Evolutionary conservation across 2,888 invertebrate genomes (phyloP), one percentile per base, ranked within the genome.

Genomic region (Kuschelorhynchus macadamiae): DNA sequence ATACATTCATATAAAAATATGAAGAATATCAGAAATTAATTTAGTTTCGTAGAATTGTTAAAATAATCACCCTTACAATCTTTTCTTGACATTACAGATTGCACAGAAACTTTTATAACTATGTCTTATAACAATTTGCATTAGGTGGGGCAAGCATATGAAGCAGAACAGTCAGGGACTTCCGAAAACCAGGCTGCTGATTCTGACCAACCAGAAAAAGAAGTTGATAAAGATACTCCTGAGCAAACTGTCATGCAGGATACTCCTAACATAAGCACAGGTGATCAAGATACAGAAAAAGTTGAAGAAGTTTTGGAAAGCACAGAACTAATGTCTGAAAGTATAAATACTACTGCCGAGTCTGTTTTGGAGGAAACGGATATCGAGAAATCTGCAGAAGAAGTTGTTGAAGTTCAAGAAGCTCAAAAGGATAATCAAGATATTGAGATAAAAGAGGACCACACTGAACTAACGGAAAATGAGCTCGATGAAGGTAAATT

Each of bases 401-500:
- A 17, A 12, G 14, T 20, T 30, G 20, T 18, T 32, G 33, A 18
- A 36, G 11, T 3, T 17, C n/a, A 18, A 7, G 39, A 47, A 46
- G 33, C 3, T 16, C 36, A 33, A 8, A 16, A 25, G 21, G 11
- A 33, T 57, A 46, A 12, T 46, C 2, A 12, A 18, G 12, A 36
- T 2, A n/a, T 12, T 46, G 20, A 46, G 25, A 25, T 25, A 7
- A 25, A 25, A 25, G 25, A 25, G 7, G 25, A 25, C 3, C 25
- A 41, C 20, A 4, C 20, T 30, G 12, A 49, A 32, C 5, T 3
- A 7, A 14, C 18, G 11, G 18, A 55, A 1, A 5, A 21, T 1
- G 39, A 49, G 11, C 16, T 16, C n/a, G n/a, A 14, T 1, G 55
- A 55, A 50, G 50, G 50, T 50, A 47, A 3, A 14, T 39, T 12